Conservation (phyloP, 92 coral and sea anemone genomes). For the Epizoanthus scotinus region DNA sequence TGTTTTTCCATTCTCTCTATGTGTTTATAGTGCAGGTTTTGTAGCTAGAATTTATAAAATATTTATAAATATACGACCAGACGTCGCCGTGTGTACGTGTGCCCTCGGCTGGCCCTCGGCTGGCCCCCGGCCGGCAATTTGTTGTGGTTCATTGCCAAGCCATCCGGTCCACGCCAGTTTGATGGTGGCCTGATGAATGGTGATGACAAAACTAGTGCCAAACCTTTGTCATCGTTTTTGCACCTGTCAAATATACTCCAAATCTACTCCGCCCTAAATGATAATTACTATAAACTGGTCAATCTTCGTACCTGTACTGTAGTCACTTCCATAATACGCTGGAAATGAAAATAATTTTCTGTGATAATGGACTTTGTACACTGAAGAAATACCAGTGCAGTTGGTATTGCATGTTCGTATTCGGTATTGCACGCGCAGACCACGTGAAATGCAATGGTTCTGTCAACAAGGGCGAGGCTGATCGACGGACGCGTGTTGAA, state of each 20-base stretch:
- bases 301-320: not conserved
- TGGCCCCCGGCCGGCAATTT: too few relatives aligned
- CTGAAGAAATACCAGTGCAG: not conserved
- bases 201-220: not conserved
- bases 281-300: not conserved
- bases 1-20: too few relatives aligned
- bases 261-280: not conserved
- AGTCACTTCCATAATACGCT: not conserved
- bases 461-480: not conserved
- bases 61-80: too few relatives aligned
- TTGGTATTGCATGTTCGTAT: not conserved
- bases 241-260: constrained; percentile 15
- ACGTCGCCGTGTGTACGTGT: too few relatives aligned
- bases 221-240: not conserved
- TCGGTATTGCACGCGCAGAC: not conserved
- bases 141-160: constrained; percentile 10
- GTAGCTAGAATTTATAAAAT: too few relatives aligned
- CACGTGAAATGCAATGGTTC: constrained; percentile 9
- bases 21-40: too few relatives aligned
- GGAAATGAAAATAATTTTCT: not conserved
- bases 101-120: too few relatives aligned
- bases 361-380: not conserved
- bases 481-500: not conserved
- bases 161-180: not conserved
- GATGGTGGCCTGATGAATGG: constrained; percentile 9